Evolutionary conservation across 2,888 invertebrate species (phyloP).

Genomic region (Tenthredo distinguenda): DNA sequence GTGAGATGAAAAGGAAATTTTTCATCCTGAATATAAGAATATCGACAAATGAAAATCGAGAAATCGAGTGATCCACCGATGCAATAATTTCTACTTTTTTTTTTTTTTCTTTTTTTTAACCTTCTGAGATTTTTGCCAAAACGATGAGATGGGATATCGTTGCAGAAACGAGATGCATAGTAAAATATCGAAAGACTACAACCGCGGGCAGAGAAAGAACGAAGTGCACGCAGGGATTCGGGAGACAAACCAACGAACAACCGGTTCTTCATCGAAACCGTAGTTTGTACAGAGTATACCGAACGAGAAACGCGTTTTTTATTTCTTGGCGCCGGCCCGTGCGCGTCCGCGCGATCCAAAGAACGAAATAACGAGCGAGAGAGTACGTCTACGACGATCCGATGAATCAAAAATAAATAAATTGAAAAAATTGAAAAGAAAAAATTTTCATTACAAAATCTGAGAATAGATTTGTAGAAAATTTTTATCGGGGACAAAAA

Average conservation of each 20-base stretch:
- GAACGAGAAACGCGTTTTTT: neutral
- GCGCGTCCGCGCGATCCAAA: neutral
- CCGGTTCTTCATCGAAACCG: slow-evolving; percentile 6
- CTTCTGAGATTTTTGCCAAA: too few relatives aligned
- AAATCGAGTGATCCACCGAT: neutral
- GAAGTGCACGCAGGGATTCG: neutral
- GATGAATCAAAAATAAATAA: neutral
- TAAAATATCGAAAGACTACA: neutral
- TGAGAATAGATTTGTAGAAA: too few relatives aligned
- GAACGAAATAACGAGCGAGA: neutral
- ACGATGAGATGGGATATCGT: neutral
- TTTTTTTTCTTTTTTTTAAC: too few relatives aligned
- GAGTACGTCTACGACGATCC: neutral
- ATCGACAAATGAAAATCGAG: neutral
- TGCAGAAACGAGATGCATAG: too few relatives aligned
- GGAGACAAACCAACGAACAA: neutral
- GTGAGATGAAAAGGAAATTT: too few relatives aligned
- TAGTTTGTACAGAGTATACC: neutral
- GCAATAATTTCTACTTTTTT: too few relatives aligned
- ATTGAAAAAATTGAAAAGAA: neutral
- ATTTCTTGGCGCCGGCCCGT: neutral
- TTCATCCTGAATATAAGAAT: neutral
- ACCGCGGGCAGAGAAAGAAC: neutral
- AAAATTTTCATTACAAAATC: too few relatives aligned
- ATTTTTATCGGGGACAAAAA: too few relatives aligned